These are phyloP conservation scores for Drosophila fulvimacula DNA, from an alignment of 2,888 invertebrate species.

Conservation along the genomic window DNA sequence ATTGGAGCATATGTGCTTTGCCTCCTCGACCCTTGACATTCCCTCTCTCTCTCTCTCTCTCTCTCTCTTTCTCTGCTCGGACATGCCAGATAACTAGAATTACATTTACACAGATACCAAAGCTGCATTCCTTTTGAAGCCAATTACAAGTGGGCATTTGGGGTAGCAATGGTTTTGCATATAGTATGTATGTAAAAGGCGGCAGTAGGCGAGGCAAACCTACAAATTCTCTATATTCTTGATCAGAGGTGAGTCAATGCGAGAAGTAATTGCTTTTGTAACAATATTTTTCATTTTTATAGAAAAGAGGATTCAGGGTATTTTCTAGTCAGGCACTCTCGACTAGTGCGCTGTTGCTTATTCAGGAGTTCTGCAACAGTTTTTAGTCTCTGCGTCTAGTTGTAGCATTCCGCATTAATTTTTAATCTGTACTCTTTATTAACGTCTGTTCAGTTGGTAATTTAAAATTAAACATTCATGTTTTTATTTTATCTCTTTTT, in stretches of 20 bases:
- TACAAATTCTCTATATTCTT: neutral
- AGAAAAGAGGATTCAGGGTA: neutral
- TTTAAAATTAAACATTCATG: neutral
- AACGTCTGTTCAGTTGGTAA: constrained; percentile 1
- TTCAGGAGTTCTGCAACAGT: constrained; percentile 3
- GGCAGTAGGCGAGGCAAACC: neutral
- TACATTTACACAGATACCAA: constrained; percentile 10
- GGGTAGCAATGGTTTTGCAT: neutral
- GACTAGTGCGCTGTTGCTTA: neutral
- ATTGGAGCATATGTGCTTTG: constrained; percentile 8
- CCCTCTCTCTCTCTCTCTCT: neutral
- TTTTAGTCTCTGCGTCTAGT: constrained; percentile 2
- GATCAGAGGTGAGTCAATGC: neutral
- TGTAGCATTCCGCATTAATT: neutral
- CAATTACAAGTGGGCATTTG: neutral
- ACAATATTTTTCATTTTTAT: too few relatives aligned
- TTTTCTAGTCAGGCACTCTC: neutral
- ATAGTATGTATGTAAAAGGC: neutral
- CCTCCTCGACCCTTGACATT: neutral
- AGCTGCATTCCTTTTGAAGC: neutral
- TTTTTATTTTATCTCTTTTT: neutral
- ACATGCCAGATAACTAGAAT: constrained; percentile 36
- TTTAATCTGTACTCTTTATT: neutral
- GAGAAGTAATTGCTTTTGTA: too few relatives aligned
- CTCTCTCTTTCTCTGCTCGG: constrained; percentile 1